Percentiles rank a stretch among this genome's conserved stretches.
phyloP scores from a whole-genome alignment of 2,113 vertebrate species.

The Myxocyprinus asiaticus region DNA sequence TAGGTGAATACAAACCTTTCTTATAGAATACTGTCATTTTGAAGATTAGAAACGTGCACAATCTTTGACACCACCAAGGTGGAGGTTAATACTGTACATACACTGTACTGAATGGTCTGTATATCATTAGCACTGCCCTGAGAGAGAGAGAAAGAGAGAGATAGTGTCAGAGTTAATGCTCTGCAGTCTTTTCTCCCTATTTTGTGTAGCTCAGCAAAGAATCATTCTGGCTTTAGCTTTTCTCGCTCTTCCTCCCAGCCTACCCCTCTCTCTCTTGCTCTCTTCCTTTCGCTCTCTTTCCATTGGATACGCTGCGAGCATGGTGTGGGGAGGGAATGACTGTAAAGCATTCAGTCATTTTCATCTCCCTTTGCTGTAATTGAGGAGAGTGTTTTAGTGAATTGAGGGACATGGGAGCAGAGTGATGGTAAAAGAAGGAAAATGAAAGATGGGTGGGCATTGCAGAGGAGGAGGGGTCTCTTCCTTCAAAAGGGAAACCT shows the following conservation, averaged over 20 bases:
- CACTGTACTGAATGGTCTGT: conserved; percentile 41
- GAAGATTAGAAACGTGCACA: background rate
- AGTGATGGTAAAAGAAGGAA: conserved; percentile 54
- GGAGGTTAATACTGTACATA: conserved; percentile 23
- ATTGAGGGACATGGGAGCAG: conserved; percentile 62
- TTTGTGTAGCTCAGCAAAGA: conserved; percentile 80
- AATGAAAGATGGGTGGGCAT: conserved; percentile 12
- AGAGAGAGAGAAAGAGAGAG: conserved; percentile 40
- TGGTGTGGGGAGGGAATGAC: conserved; percentile 43
- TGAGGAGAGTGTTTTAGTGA: conserved; percentile 73
- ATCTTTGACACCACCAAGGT: background rate
- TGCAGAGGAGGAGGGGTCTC: conserved; percentile 29
- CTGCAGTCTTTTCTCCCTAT: conserved; percentile 76
- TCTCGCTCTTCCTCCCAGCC: conserved; percentile 46
- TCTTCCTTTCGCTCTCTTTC: conserved; percentile 13
- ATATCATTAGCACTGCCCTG: conserved; percentile 51
- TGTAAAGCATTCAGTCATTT: conserved; percentile 65
- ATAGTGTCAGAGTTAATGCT: conserved; percentile 64
- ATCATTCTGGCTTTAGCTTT: conserved; percentile 61
- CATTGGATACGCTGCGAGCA: conserved; percentile 49
- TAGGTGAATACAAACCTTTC: background rate
- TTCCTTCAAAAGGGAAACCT: conserved; percentile 26
- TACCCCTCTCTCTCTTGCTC: conserved; percentile 37
- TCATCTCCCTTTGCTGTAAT: conserved; percentile 64
- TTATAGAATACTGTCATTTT: background rate